Evolutionary conservation across 2,797 vertebrate genomes (phyloP).

Genomic region (Orestias chungarensis): DNA sequence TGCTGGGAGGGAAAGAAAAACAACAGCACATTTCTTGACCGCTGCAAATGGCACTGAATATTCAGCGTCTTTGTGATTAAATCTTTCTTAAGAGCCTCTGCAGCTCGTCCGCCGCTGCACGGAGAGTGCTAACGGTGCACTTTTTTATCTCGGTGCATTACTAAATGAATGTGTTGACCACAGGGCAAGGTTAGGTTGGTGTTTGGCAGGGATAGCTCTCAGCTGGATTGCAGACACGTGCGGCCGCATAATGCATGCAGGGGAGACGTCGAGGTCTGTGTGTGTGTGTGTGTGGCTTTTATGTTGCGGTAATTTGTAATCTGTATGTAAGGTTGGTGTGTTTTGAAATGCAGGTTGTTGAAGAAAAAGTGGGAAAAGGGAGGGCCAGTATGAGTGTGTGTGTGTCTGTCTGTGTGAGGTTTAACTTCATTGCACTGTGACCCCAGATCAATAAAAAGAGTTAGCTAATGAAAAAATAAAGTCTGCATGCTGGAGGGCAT

Average conservation of each 20-base stretch:
- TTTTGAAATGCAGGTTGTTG: constrained; percentile 23
- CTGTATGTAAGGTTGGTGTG: constrained; percentile 65
- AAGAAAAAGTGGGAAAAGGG: constrained; percentile 5
- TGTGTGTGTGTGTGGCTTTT: constrained; percentile 65
- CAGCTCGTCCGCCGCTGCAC: constrained; percentile 56
- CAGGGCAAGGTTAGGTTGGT: constrained; percentile 71
- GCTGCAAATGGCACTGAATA: constrained; percentile 78
- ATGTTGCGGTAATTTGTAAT: constrained; percentile 72
- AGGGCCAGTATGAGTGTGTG: constrained; percentile 25
- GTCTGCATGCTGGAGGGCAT: constrained; percentile 70
- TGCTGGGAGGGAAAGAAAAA: constrained; percentile 47
- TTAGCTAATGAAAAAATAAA: constrained; percentile 77
- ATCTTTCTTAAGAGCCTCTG: constrained; percentile 74
- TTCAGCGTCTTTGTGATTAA: constrained; percentile 78
- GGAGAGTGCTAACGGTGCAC: constrained; percentile 72
- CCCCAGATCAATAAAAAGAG: constrained; percentile 75
- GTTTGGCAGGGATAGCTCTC: constrained; percentile 73
- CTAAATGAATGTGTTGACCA: constrained; percentile 76
- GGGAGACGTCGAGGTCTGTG: constrained; percentile 60
- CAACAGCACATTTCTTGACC: constrained; percentile 64
- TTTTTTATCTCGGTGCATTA: constrained; percentile 72
- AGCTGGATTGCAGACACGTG: constrained; percentile 77
- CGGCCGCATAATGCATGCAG: constrained; percentile 73
- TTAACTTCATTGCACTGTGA: constrained; percentile 67
- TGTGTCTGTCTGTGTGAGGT: constrained; percentile 24